These are phyloP conservation scores for Hyles vespertilio DNA, from an alignment of 1,140 invertebrate genomes.

Conservation along the genomic window DNA sequence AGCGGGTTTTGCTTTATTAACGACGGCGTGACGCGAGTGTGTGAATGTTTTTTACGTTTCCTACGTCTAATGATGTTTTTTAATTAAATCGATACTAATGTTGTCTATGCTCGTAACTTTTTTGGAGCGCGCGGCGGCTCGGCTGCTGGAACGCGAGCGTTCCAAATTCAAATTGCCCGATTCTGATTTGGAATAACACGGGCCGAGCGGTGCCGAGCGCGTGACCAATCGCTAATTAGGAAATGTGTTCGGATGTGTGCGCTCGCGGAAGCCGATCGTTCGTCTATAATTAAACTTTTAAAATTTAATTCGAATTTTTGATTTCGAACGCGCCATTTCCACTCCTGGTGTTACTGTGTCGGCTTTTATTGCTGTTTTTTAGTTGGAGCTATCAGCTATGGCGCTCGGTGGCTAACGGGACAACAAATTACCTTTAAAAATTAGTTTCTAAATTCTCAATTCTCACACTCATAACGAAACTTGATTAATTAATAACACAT, in stretches of 20 bases:
- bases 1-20: constrained; percentile 15
- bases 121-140: constrained; percentile 6
- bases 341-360: constrained; percentile 70
- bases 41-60: neutral
- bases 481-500: constrained; percentile 18
- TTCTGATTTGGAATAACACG: constrained; percentile 59
- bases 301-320: constrained; percentile 63
- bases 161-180: constrained; percentile 70
- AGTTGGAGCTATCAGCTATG: constrained; percentile 5
- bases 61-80: constrained; percentile 19
- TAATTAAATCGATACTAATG: constrained; percentile 24
- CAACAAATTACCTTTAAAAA: constrained; percentile 16
- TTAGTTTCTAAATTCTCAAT: constrained; percentile 13
- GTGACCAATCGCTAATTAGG: constrained; percentile 74
- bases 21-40: neutral
- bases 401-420: constrained; percentile 14
- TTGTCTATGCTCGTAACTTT: constrained; percentile 22
- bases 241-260: constrained; percentile 65
- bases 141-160: constrained; percentile 36
- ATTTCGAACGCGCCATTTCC: constrained; percentile 66
- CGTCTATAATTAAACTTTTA: constrained; percentile 69
- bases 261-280: constrained; percentile 69
- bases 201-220: constrained; percentile 56
- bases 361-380: constrained; percentile 38
- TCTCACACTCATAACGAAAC: constrained; percentile 11